Evolutionary conservation across 2,113 vertebrate genomes (phyloP), one percentile per base, ranked within the genome.

Genomic region (Crotalus horridus): DNA sequence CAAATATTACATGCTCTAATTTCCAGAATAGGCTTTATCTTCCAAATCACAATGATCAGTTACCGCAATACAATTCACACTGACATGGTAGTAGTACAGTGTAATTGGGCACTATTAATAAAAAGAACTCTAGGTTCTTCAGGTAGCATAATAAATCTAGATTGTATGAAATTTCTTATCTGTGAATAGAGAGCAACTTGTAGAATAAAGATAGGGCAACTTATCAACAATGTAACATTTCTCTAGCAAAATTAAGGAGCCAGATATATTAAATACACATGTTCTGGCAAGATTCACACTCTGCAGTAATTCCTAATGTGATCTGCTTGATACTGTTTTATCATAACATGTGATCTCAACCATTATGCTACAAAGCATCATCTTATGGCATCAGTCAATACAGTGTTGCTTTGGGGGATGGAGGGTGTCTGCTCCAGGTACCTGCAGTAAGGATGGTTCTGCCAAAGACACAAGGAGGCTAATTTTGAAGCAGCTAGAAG

Each of bases 71-170:
- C 33, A 85, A 85, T 29, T 29, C 24, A 91, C n/a, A 85, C 39
- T 56, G 33, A 58, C 74, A 91, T 85, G 53, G 69, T 21, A 55
- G 53, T 43, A 85, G 55, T 56, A 85, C 23, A 56, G 24, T 11
- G 12, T 56, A 91, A 85, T 58, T 43, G 3, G 13, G 24, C 55
- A 81, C 56, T 91, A 39, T 29, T 8, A 4, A n/a, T 91, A n/a
- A 91, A 91, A 12, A 56, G 39, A 85, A 11, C 3, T 86, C 87
- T 74, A 92, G 64, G 23, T 95, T 95, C 95, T 97, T 97, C 96
- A 96, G 95, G 96, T 97, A 96, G 95, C 93, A 97, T 95, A 96
- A 96, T 97, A 94, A 90, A 97, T 88, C 95, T 96, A 96, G 93
- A 96, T 90, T 97, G 95, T 96, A 93, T 95, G 96, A 96, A 97